Conservation (phyloP, 2,113 vertebrate species). For the Mystacornis crossleyi region DNA sequence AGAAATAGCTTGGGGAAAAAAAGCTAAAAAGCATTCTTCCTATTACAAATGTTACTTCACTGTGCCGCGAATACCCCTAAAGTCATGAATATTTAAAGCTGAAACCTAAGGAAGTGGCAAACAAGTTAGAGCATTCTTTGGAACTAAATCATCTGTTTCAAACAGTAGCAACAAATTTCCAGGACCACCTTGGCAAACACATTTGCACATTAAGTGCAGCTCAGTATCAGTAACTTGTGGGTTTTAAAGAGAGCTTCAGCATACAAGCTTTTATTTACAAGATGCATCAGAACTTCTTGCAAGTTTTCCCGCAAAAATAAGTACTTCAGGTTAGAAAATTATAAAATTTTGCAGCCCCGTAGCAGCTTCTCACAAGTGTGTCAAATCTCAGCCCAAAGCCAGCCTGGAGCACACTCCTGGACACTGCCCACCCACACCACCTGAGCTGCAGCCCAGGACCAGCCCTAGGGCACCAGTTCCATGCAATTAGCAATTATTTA, state of each 20-base stretch:
- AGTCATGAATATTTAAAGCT: background rate
- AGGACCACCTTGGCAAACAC: background rate
- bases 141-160: background rate
- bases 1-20: background rate
- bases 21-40: background rate
- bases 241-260: background rate
- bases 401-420: background rate
- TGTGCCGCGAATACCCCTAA: background rate
- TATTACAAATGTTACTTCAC: background rate
- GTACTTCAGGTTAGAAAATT: background rate
- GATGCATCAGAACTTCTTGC: background rate
- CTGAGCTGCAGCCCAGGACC: background rate
- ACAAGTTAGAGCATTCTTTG: background rate
- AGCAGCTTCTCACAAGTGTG: background rate
- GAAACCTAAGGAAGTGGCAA: background rate
- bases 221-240: accelerated
- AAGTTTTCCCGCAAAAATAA: background rate
- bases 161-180: accelerated
- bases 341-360: background rate
- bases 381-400: background rate
- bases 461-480: background rate
- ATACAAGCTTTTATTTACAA: background rate
- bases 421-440: background rate
- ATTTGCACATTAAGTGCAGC: accelerated
- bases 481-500: background rate